Conservation (phyloP, 2,113 vertebrate genomes). For the Saguinus imperator region DNA sequence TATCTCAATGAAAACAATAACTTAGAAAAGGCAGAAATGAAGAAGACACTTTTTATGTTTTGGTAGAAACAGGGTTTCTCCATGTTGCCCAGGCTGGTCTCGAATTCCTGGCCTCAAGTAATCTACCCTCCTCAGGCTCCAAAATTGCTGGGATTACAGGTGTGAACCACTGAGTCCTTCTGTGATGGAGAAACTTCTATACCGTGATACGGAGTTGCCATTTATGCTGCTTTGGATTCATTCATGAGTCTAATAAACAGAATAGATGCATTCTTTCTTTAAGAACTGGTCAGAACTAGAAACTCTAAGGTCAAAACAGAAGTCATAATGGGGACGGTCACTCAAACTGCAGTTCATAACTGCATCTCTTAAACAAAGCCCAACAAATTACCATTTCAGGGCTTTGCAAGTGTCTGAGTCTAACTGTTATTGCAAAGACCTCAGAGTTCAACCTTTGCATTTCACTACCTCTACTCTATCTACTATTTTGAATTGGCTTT, state of each 20-base stretch:
- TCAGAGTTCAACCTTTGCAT: neutral
- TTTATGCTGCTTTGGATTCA: neutral
- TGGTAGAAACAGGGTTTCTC: no score
- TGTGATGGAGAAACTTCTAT: neutral
- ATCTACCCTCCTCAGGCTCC: no score
- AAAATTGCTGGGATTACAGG: no score
- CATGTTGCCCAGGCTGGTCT: no score
- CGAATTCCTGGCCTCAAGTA: no score
- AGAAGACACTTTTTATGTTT: neutral
- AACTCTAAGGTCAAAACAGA: neutral
- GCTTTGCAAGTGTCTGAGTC: neutral
- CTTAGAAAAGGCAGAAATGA: neutral
- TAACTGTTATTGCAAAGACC: neutral
- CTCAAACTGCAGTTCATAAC: neutral
- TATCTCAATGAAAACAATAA: neutral
- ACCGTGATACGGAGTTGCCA: neutral
- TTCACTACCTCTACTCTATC: neutral
- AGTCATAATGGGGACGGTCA: neutral
- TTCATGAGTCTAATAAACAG: neutral
- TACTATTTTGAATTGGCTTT: conserved; percentile 8
- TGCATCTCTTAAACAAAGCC: neutral
- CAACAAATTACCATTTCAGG: neutral
- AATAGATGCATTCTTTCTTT: neutral
- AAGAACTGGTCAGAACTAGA: neutral
- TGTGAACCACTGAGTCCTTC: no score